phyloP scores from a whole-genome alignment of 2,113 vertebrate genomes.

The Furnarius figulus region DNA sequence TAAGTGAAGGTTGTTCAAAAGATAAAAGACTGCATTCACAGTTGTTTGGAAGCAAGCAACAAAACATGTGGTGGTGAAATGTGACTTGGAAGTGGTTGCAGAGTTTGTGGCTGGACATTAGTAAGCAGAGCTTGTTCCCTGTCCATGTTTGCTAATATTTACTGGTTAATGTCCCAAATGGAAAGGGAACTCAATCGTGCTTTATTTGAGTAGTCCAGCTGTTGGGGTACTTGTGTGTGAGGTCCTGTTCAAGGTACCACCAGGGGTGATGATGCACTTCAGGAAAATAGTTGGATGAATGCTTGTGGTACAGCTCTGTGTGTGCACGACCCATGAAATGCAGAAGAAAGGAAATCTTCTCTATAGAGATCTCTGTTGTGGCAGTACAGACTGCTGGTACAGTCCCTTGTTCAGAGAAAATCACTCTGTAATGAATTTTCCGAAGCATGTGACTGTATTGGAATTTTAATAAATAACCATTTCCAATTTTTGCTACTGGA shows the following conservation, averaged over 20 bases:
- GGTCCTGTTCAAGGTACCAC: neutral
- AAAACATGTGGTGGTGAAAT: neutral
- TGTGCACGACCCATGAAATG: neutral
- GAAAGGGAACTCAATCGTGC: neutral
- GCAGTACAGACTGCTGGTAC: neutral
- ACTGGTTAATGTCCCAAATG: neutral
- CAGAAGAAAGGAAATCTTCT: neutral
- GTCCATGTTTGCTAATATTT: neutral
- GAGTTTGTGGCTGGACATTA: neutral
- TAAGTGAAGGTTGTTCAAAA: slow-evolving; percentile 39
- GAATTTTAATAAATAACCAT: neutral
- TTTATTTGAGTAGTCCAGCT: neutral
- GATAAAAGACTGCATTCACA: slow-evolving; percentile 30
- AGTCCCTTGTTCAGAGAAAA: neutral
- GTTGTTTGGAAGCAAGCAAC: slow-evolving; percentile 27
- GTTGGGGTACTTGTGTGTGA: neutral
- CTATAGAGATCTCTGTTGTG: neutral
- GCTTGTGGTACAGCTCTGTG: neutral
- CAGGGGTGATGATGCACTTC: neutral
- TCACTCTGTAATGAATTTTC: neutral
- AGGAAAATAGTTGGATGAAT: neutral
- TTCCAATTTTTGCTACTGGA: neutral
- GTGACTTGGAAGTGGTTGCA: slow-evolving; percentile 10
- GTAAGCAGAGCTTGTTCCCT: neutral
- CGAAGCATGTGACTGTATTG: neutral